Evolutionary conservation across 1,140 invertebrate genomes (phyloP).

Genomic region (Aphidius gifuensis): DNA sequence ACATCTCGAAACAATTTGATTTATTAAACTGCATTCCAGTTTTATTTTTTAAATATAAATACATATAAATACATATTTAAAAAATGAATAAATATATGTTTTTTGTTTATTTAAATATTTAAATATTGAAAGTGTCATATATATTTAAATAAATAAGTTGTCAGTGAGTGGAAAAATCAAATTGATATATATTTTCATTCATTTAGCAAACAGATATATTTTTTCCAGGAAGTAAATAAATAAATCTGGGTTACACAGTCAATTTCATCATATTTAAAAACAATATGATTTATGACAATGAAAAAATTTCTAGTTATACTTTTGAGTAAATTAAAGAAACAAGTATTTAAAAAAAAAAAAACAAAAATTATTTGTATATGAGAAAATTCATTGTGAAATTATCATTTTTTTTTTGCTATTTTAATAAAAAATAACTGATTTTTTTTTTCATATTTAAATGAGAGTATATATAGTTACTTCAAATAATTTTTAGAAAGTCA

Average conservation of each 20-base stretch:
- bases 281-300: background rate
- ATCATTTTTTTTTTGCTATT: too few species aligned
- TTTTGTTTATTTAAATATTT: background rate
- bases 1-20: slow-evolving; percentile 10
- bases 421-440: too few species aligned
- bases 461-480: too few species aligned
- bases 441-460: too few species aligned
- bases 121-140: background rate
- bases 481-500: too few species aligned
- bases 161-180: slow-evolving; percentile 1
- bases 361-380: too few species aligned
- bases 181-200: background rate
- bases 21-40: slow-evolving; percentile 18
- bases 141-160: slow-evolving; percentile 10
- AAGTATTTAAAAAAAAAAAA: too few species aligned
- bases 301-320: too few species aligned
- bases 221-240: background rate
- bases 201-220: background rate
- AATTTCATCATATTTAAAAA: background rate
- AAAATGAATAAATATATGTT: background rate
- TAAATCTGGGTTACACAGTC: background rate
- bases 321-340: too few species aligned
- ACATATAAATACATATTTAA: background rate
- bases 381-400: too few species aligned
- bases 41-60: slow-evolving; percentile 14